A percentile compares a stretch with the other conserved stretches of the same genome.
Conservation (phyloP, 2,888 invertebrate species). For the Drepana falcataria region DNA sequence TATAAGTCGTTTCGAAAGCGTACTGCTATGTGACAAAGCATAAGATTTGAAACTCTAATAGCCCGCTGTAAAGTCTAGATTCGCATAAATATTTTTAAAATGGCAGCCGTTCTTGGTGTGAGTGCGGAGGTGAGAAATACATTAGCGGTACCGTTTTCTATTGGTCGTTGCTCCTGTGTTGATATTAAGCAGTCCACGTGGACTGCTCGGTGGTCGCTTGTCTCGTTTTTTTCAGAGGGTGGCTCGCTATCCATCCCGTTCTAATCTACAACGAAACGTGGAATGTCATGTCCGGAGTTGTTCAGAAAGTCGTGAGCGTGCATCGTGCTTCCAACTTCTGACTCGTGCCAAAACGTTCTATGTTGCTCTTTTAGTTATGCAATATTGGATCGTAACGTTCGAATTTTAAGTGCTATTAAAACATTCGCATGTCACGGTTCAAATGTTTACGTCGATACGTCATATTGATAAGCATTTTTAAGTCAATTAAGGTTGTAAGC, state of each 20-base stretch:
- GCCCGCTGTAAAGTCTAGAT: constrained; percentile 50
- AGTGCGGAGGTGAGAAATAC: constrained; percentile 80
- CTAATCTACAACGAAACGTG: constrained; percentile 78
- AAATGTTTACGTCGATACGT: constrained; percentile 33
- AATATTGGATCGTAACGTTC: constrained; percentile 28
- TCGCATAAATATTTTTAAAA: constrained; percentile 55
- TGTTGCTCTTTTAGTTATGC: constrained; percentile 25
- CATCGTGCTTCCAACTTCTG: constrained; percentile 72
- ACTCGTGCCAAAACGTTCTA: constrained; percentile 47
- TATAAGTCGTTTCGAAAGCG: constrained; percentile 63
- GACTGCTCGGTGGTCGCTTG: constrained; percentile 71
- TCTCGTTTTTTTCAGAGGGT: constrained; percentile 74
- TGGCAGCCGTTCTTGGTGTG: constrained; percentile 68
- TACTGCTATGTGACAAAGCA: constrained; percentile 36
- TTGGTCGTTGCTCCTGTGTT: constrained; percentile 78
- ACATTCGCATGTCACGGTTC: constrained; percentile 19
- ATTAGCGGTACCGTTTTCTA: constrained; percentile 79
- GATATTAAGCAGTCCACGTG: constrained; percentile 79
- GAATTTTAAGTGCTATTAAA: constrained; percentile 19
- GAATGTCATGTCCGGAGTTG: constrained; percentile 79
- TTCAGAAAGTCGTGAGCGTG: constrained; percentile 79
- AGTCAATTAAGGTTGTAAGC: constrained; percentile 79
- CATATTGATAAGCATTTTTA: constrained; percentile 78
- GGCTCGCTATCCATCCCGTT: constrained; percentile 72
- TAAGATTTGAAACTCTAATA: constrained; percentile 55